phyloP scores from a whole-genome alignment of 2,888 invertebrate genomes.

The Kryphioiulus occultus region DNA sequence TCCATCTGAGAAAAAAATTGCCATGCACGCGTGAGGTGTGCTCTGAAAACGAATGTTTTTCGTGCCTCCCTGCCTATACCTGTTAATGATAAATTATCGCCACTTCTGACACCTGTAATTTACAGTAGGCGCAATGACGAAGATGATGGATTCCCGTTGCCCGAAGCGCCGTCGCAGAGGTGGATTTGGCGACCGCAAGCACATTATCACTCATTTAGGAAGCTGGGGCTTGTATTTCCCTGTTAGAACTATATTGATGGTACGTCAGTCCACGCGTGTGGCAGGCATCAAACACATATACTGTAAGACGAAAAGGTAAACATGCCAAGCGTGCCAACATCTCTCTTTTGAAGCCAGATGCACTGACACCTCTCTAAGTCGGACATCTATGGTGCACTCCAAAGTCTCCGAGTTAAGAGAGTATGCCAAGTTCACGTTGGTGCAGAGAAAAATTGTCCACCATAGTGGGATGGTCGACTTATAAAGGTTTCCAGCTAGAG shows the following conservation, averaged over 20 bases:
- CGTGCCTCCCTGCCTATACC: not conserved
- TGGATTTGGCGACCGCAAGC: not conserved
- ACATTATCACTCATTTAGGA: constrained; percentile 1
- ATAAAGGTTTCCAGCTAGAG: too few species aligned
- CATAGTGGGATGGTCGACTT: too few species aligned
- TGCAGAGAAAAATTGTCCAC: too few species aligned
- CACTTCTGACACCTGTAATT: constrained; percentile 33
- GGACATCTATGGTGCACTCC: not conserved
- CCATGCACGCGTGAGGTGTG: not conserved
- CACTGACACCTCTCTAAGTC: not conserved
- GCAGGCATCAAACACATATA: not conserved
- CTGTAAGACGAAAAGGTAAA: too few species aligned
- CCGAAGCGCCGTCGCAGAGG: not conserved
- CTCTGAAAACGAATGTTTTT: not conserved
- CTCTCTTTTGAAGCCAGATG: not conserved
- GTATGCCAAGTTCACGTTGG: too few species aligned
- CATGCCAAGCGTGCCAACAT: not conserved
- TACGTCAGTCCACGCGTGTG: not conserved
- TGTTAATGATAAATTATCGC: constrained; percentile 15
- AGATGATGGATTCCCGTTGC: constrained; percentile 21
- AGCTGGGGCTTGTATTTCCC: not conserved
- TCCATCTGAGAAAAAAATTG: not conserved
- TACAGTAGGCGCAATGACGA: not conserved
- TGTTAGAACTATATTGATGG: not conserved
- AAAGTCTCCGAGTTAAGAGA: too few species aligned